These are phyloP conservation scores for Anarhynchus alexandrinus DNA, from an alignment of 2,113 vertebrate species.

Conservation along the genomic window DNA sequence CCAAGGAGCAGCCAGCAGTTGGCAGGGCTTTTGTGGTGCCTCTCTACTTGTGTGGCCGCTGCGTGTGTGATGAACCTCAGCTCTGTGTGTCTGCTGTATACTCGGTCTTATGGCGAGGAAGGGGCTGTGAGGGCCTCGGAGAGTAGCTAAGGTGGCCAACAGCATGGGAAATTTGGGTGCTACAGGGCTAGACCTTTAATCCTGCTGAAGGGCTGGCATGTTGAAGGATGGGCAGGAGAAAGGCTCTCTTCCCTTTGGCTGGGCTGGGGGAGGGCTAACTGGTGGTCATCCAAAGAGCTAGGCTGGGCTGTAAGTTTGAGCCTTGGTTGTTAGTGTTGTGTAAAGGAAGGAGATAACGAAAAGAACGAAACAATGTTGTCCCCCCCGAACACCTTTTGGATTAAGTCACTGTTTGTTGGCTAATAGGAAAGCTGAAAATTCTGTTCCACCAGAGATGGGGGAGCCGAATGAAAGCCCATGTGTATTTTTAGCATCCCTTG, in stretches of 20 bases:
- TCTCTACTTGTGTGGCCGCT: neutral
- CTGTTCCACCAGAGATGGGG: neutral
- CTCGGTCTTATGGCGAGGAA: neutral
- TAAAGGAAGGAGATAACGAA: neutral
- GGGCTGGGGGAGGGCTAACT: neutral
- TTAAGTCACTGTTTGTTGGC: neutral
- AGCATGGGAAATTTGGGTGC: neutral
- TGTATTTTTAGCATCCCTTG: slow-evolving; percentile 50
- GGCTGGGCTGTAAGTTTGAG: neutral
- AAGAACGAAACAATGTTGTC: neutral
- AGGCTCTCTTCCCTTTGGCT: neutral
- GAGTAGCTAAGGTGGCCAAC: neutral
- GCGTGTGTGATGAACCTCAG: neutral
- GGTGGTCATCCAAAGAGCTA: neutral
- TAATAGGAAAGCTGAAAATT: neutral
- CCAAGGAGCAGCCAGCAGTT: neutral
- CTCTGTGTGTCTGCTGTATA: neutral
- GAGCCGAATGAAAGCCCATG: neutral
- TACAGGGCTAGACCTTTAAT: neutral
- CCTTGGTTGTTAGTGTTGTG: neutral
- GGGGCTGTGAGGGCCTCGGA: neutral
- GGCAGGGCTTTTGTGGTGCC: neutral
- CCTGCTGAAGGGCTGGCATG: neutral
- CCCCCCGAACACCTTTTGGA: neutral
- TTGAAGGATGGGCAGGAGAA: neutral